Evolutionary conservation across 2,888 invertebrate species (phyloP), one percentile per base, ranked within the genome.

Genomic region (Campopleginae sp.): DNA sequence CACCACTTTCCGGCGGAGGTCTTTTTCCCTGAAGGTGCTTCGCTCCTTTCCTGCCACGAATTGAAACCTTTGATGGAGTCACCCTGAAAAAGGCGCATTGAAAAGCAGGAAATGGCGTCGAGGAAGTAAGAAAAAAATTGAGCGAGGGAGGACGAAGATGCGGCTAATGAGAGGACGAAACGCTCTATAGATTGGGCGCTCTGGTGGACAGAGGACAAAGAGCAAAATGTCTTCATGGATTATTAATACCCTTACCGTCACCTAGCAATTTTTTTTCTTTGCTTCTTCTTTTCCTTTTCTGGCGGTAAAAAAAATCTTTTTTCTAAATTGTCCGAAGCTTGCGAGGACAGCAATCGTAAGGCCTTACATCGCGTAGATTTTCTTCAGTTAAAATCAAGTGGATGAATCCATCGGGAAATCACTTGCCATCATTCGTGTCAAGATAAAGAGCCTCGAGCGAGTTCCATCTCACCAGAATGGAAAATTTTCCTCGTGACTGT

Each of bases 61-160:
- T 86, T 84, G 76, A 51, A 86, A 74, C 84, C 84, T 86, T 86
- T 84, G 86, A 86, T 74, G 81, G 80, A 75, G 75, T 65, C 82
- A 65, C 71, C 78, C 54, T 51, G 54, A 68, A 84, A 82, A 85
- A 79, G 70, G 46, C 81, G 46, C 81, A 23, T 75, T 58, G 75
- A 31, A 42, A 46, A 31, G 51, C 68, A 79, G 77, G 42, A 54
- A 85, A 74, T 33, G 48, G 63, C 74, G n/a, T 78, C 74, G 68
- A 63, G 75, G 33, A 63, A 27, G 19, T 19, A 19, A 48, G 48
- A 71, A 48, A 46, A 46, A 51, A 46, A 70, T 46, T 23, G 51
- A 31, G 23, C 5, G 17, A 33, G 46, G 14, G 46, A 6, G 42
- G n/a, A 38, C 38, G 42, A 71, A 72, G 51, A 51, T 68, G 33